Evolutionary conservation across 1,140 invertebrate species (phyloP), one percentile per base, ranked within the genome.

Genomic region (Leptopilina boulardi): DNA sequence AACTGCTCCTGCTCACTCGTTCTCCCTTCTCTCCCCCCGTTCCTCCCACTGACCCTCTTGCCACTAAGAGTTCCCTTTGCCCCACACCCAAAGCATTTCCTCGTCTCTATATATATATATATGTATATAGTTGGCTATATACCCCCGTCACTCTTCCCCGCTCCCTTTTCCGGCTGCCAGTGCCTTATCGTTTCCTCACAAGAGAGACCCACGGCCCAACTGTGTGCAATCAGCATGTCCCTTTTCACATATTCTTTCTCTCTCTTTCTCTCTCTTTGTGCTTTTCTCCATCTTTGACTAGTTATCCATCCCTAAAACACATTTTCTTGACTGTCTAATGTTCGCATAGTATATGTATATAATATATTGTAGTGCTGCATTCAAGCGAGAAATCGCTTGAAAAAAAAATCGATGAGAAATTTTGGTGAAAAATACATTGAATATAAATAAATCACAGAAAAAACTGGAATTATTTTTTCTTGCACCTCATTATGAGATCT

Each of bases 1-100:
- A 83, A 88, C 89, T 86, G 90, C 89, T 88, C 87, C 87, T 89
- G 89, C 89, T 88, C 88, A 89, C 89, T 89, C 89, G 89, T 87
- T 88, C 87, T 89, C 89, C 90, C 89, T 86, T 89, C 41, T 18
- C 75, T 59, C 59, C 75, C 80, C 84, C 80, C 84, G 73, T 85
- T 88, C 88, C 89, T 87, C 90, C 89, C 89, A 89, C 44, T 41
- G 41, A 51, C 38, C 74, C 74, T 70, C 90, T 88, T 91, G 89
- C 89, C 88, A 51, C 47, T 18, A 51, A 51, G 15, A 51, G 47
- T 18, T 18, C 47, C 47, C 47, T 51, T 51, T 51, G 47, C 47
- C 47, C 47, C 47, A 51, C 47, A 51, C 47, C 47, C 47, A 51
- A 51, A 51, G 47, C 47, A 51, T 51, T 51, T 18, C 47, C 47